Conservation (phyloP, 1,140 invertebrate genomes). For the Epicauta chinensis region DNA sequence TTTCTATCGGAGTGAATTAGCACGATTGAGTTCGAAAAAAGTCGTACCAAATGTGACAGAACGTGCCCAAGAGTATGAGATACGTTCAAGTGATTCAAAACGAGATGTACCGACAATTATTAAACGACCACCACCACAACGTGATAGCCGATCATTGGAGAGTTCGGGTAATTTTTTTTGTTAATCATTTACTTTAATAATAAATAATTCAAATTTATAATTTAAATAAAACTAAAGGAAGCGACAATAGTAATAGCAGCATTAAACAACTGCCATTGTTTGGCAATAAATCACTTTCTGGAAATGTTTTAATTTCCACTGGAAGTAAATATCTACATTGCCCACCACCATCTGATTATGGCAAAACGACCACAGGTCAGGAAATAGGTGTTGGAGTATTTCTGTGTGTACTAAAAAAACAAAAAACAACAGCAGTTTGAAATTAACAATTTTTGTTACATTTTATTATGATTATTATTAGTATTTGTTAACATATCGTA, state of each 20-base stretch:
- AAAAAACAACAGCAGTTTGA: no score
- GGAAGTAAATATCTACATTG: slow-evolving; percentile 71
- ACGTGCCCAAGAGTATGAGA: slow-evolving; percentile 68
- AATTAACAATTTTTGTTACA: no score
- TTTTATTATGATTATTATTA: no score
- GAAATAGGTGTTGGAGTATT: slow-evolving; percentile 16
- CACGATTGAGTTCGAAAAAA: slow-evolving; percentile 59
- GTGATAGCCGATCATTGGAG: slow-evolving; percentile 45
- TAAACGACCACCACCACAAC: slow-evolving; percentile 25
- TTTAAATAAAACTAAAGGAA: slow-evolving; percentile 1
- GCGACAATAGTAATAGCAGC: background rate
- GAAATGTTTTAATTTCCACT: slow-evolving; percentile 67
- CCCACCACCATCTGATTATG: slow-evolving; percentile 58
- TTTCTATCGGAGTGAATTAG: slow-evolving; percentile 66
- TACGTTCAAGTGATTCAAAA: slow-evolving; percentile 40
- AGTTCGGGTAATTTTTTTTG: slow-evolving; percentile 37
- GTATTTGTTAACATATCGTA: no score
- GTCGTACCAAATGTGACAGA: slow-evolving; percentile 69
- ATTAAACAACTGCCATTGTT: slow-evolving; percentile 2
- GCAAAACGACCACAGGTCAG: slow-evolving; percentile 40
- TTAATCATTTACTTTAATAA: background rate
- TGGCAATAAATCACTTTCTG: slow-evolving; percentile 47
- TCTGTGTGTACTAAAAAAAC: background rate
- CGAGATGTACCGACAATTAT: slow-evolving; percentile 3
- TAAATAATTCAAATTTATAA: background rate